phyloP scores from a whole-genome alignment of 92 coral and sea anemone species.

The Phenganax stokvisi region DNA sequence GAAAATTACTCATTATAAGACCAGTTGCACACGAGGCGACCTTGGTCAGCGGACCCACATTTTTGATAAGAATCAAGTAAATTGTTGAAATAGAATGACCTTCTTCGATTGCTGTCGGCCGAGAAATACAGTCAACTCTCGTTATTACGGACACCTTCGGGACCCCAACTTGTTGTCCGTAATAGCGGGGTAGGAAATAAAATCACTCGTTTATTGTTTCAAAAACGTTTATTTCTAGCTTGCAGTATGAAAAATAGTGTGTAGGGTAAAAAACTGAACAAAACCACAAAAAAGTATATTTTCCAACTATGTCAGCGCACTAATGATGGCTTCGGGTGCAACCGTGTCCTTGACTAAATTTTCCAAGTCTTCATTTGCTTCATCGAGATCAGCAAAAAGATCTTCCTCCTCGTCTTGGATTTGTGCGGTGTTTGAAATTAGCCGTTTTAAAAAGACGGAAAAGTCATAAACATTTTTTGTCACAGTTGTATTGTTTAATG shows the following conservation, averaged over 20 bases:
- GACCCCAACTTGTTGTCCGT: constrained; percentile 43
- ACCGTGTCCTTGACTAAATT: constrained; percentile 36
- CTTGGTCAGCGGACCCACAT: no score
- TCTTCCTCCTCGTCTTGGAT: constrained; percentile 7
- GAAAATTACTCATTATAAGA: no score
- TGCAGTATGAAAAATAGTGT: neutral
- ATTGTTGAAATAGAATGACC: no score
- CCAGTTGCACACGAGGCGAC: no score
- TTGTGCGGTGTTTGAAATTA: no score
- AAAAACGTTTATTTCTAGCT: neutral
- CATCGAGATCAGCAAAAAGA: constrained; percentile 47
- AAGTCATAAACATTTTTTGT: no score
- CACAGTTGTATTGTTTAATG: no score
- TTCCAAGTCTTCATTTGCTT: constrained; percentile 12
- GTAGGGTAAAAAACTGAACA: neutral
- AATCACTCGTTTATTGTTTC: neutral
- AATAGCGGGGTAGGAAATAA: constrained; percentile 35
- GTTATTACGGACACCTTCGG: constrained; percentile 45
- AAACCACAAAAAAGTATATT: no score
- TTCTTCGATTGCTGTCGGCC: no score
- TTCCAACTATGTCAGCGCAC: constrained; percentile 41
- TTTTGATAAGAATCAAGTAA: no score
- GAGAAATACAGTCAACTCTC: constrained; percentile 26
- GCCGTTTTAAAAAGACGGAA: no score
- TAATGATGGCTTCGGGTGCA: constrained; percentile 46